Evolutionary conservation across 2,797 vertebrate species (phyloP), one percentile per base, ranked within the genome.

Genomic region (Adrianichthys oophorus): DNA sequence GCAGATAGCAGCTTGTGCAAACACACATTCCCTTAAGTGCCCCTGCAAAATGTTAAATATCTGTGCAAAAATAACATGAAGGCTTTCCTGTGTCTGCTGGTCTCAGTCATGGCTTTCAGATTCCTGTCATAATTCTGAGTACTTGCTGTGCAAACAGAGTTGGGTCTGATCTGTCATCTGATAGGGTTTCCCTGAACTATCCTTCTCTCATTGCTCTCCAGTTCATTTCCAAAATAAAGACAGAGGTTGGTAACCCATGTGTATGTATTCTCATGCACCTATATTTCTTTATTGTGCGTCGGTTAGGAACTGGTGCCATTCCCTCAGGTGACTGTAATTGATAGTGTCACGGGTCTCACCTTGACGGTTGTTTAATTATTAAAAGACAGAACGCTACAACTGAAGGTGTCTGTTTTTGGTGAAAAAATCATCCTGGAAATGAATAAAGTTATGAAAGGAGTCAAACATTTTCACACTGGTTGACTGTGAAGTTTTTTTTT

Each of bases 101-200:
- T 65, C 41, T 67, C 48, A 49, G 41, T 52, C 7, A 37, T 54
- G 23, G 17, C 40, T 65, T 62, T 78, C 64, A 65, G 68, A 84
- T 79, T 79, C 65, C 64, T 74, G 59, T 52, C 66, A 76, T 78
- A 67, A 72, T 76, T 86, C 66, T 77, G 54, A 58, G 79, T 12
- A 37, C 58, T 37, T 41, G 7, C 63, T 66, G 56, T 74, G 74
- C 66, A 72, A 79, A 80, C 65, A 68, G 52, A 40, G 61, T 19
- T 19, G 3, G 68, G 83, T 76, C 59, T 46, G 62, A 49, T 56
- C 47, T 65, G 79, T 78, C 52, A 62, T 23, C 0, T 49, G 52
- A n/a, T 69, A 43, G 43, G 78, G 64, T 72, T 80, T 78, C 63
- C 32, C 37, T 45, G 14, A 18, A 50, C 47, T 56, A 37, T 49